Percentiles rank a stretch among this genome's conserved stretches.
phyloP scores from a whole-genome alignment of 2,888 invertebrate genomes.

The Cheilosia vernalis region DNA sequence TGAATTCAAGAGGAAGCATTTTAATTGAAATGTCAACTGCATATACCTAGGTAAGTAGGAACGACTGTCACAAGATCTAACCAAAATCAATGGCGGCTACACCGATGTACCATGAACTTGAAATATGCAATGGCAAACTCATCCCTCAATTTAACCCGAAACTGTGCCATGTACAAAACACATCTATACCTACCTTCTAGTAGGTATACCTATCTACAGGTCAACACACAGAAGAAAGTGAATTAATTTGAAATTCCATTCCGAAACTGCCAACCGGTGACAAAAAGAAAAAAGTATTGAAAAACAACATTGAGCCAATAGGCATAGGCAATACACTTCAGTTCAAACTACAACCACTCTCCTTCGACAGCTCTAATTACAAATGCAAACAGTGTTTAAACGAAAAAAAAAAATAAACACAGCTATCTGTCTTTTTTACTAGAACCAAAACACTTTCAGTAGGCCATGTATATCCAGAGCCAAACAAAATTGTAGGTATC shows the following conservation, averaged over 20 bases:
- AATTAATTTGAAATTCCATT: conserved; percentile 30
- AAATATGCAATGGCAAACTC: conserved; percentile 3
- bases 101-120: conserved; percentile 19
- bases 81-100: background rate
- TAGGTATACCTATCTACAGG: background rate
- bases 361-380: conserved; percentile 48
- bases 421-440: conserved; percentile 23
- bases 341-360: conserved; percentile 14
- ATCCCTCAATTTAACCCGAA: background rate
- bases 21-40: background rate
- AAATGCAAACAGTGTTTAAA: conserved; percentile 51
- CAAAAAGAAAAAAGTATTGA: background rate
- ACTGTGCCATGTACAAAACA: background rate
- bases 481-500: conserved; percentile 56
- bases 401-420: conserved; percentile 4
- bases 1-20: background rate
- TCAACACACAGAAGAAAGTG: conserved; percentile 18
- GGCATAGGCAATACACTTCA: conserved; percentile 28
- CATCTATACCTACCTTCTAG: background rate
- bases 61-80: background rate
- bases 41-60: no score
- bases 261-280: conserved; percentile 11
- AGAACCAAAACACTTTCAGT: conserved; percentile 48
- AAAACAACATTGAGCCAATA: conserved; percentile 7
- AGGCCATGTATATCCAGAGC: conserved; percentile 38